Conservation (phyloP, 2,888 invertebrate species). For the Drosophila yooni region DNA sequence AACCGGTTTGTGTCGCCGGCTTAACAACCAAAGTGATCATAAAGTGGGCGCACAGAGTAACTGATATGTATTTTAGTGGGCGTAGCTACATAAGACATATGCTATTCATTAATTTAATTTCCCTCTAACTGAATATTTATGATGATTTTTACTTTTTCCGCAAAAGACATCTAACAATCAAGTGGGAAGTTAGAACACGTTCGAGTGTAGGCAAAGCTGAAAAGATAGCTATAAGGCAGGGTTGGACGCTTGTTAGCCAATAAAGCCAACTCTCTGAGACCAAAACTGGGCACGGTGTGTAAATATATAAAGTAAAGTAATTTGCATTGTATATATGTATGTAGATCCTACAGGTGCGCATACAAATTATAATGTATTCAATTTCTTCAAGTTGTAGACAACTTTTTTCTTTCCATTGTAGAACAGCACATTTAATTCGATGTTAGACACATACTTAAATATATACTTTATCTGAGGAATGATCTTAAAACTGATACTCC, state of each 20-base stretch:
- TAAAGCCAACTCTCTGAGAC: neutral
- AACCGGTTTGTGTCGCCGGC: constrained; percentile 47
- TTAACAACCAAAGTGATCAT: neutral
- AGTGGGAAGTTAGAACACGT: neutral
- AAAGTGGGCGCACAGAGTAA: neutral
- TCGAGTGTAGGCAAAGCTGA: no score
- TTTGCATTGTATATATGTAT: neutral
- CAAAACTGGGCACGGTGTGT: neutral
- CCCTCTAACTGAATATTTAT: neutral
- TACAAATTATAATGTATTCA: neutral
- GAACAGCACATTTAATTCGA: neutral
- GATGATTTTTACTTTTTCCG: neutral
- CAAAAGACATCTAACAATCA: neutral
- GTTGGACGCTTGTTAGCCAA: neutral
- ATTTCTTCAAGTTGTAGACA: neutral
- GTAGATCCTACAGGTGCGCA: neutral
- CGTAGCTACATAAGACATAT: neutral
- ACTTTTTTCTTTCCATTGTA: neutral
- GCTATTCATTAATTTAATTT: neutral
- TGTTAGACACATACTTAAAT: neutral
- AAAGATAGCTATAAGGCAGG: neutral
- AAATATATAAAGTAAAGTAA: neutral
- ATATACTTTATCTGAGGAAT: neutral
- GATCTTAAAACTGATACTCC: neutral
- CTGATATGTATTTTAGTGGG: constrained; percentile 14